Base-by-base conservation (phyloP, 1,140 invertebrate species). In the Aradophagus sp. region DNA sequence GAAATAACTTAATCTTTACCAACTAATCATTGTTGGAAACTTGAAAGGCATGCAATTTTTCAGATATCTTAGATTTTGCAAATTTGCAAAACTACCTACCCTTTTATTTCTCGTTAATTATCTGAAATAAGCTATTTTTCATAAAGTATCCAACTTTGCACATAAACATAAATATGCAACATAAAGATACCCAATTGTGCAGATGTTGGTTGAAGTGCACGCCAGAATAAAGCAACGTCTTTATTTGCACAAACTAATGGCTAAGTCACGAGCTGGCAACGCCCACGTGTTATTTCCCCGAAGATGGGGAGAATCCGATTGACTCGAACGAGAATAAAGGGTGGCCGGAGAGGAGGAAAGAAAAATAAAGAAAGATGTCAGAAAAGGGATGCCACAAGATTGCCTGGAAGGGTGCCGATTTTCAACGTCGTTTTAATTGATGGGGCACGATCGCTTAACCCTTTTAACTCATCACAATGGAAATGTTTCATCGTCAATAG, bases 211-310 rank as follows among this genome's bases (percentile, higher is more conserved):
- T 41, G 53, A 34, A 41, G 58, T 58, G 59, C 39, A 71, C 42
- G 15, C 55, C 42, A 12, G 5, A 31, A 34, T 39, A 13, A 12
- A 61, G 29, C 16, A 41, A 67, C 56, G 47, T 67, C 70, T 68
- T 58, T 67, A 73, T 68, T 67, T 73, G 58, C 56, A 62, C 58
- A 62, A 66, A 61, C 56, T 65, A 68, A 61, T 68, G 65, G 50
- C 42, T 16, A 50, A 70, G 42, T 70, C 56, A 62, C 56, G 50
- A 70, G 44, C 2, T 26, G n/a, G 20, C n/a, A 2, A 53, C 50
- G 50, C 44, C 32, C 52, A 31, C 55, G 27, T 35, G 20, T 42
- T 31, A 19, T 44, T 52, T 45, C 14, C 4, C 17, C 7, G 13
- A 39, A 15, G 58, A 50, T 16, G 36, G 45, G 45, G 41, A 29